Percentiles rank a stretch among this genome's conserved stretches.
Evolutionary conservation across 2,113 vertebrate genomes (phyloP).

Genomic region (Raphicerus campestris): DNA sequence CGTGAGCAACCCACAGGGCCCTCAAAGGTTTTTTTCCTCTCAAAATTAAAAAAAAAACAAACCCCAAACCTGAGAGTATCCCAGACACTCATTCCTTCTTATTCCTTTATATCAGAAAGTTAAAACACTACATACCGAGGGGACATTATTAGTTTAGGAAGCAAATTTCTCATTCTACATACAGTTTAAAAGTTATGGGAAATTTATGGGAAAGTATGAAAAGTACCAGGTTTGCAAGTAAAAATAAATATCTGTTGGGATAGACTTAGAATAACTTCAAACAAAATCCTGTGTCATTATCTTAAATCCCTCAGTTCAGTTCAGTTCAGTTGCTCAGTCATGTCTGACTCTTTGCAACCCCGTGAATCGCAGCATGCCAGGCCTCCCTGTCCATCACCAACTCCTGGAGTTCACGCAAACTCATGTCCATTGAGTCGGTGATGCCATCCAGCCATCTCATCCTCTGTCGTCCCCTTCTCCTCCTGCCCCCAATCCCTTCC

Average conservation of each 20-base stretch:
- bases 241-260: background rate
- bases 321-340: too few species aligned
- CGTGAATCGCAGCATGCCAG: fast-evolving
- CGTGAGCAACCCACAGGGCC: background rate
- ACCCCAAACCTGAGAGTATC: background rate
- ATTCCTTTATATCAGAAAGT: background rate
- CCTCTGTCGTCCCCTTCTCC: too few species aligned
- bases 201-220: background rate
- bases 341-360: too few species aligned
- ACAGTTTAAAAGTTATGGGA: background rate
- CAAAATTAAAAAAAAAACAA: background rate
- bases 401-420: fast-evolving
- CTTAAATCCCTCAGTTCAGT: background rate
- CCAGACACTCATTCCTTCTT: background rate
- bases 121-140: background rate
- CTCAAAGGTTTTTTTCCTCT: background rate
- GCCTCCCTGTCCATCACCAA: too few species aligned
- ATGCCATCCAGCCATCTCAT: too few species aligned
- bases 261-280: background rate
- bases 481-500: too few species aligned
- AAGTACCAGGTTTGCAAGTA: background rate
- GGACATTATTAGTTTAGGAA: background rate
- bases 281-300: background rate
- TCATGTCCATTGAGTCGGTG: fast-evolving
- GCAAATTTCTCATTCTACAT: background rate